Base-by-base conservation (phyloP, 2,888 invertebrate genomes). In the Tyria jacobaeae region DNA sequence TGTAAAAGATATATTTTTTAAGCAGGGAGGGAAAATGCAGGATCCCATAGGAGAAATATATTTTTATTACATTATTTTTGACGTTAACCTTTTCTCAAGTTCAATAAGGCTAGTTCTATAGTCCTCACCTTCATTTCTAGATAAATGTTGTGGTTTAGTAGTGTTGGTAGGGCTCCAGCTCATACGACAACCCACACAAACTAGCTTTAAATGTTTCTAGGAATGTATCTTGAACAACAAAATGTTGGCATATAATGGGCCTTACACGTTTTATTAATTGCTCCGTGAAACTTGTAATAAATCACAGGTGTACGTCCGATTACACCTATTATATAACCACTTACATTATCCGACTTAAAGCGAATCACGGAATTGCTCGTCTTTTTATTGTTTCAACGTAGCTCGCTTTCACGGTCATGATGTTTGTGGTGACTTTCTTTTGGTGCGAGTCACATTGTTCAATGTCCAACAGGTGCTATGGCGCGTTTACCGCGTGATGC, bases 351-450 rank as follows among this genome's bases (percentile, higher is more conserved):
- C 71, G 73, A 72, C 73, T 73, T 71, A 17, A 64, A 71, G n/a
- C 41, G 60, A 78, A 78, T 81, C 82, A 84, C 82, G 87, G 88
- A 88, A 89, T 82, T 75, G 73, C 73, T 69, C 73, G 81, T 83
- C 84, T 64, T 85, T 82, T 75, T 84, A 85, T 86, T 86, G 85
- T 88, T 85, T 82, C 78, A 82, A 72, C 82, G 85, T 84, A 79
- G 75, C 75, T 68, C 66, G 84, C 91, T 92, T 92, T 92, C 91
- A 89, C 91, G 90, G 91, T 91, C 91, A 91, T 85, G 85, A 74
- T 73, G 71, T 63, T 70, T 47, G 73, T 73, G 73, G 74, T 69
- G 81, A 88, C 92, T 93, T 93, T 92, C 92, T 88, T 92, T 82
- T 76, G 76, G 63, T 41, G 67, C 68, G 64, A 67, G 35, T 24